Percentiles rank a stretch among this genome's conserved stretches.
Evolutionary conservation across 2,113 vertebrate species (phyloP).

Genomic region (Coracopsis vasa): DNA sequence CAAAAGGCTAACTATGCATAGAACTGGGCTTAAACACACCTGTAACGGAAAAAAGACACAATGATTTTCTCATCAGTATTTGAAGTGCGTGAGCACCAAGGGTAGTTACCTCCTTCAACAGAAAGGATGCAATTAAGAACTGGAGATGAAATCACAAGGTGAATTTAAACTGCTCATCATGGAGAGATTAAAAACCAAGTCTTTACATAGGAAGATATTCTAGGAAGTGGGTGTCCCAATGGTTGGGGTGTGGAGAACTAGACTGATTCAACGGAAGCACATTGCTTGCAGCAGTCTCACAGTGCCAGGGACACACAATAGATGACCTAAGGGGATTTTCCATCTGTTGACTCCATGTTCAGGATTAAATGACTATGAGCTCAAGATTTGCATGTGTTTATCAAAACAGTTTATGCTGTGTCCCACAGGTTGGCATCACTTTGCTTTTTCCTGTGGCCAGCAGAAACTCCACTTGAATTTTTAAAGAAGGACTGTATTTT

Average conservation of each 20-base stretch:
- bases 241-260: neutral
- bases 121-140: neutral
- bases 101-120: neutral
- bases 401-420: neutral
- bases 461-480: neutral
- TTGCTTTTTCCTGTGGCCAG: neutral
- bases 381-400: neutral
- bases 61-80: neutral
- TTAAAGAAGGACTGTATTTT: neutral
- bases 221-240: neutral
- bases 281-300: neutral
- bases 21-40: neutral
- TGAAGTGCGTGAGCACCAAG: neutral
- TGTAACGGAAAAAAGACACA: neutral
- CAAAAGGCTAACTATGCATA: neutral
- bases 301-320: rapidly evolving
- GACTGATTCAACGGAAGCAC: neutral
- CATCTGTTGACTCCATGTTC: neutral
- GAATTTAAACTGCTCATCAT: neutral
- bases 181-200: neutral
- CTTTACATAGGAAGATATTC: neutral
- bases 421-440: neutral
- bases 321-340: neutral
- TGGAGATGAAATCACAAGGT: neutral
- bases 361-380: neutral